Percentiles rank a stretch among this genome's conserved stretches.
Evolutionary conservation across 53 echinoderm and acorn worm genomes (phyloP).

Genomic region (Holothuria leucospilota): DNA sequence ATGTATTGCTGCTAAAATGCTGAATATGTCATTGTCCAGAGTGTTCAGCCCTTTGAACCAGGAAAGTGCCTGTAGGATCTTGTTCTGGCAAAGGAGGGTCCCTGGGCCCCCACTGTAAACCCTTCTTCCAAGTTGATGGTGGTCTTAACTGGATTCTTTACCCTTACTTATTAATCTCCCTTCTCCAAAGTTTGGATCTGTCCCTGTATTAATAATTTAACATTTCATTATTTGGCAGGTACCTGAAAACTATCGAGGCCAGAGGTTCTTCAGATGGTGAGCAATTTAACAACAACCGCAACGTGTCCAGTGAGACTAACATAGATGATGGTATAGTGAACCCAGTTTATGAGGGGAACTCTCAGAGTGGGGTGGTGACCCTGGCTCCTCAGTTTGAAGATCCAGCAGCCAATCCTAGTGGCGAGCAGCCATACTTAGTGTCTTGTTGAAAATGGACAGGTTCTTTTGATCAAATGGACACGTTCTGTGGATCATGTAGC

Average conservation of each 20-base stretch:
- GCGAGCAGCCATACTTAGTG: constrained; percentile 3
- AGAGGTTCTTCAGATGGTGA: constrained; percentile 7
- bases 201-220: no score
- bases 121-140: no score
- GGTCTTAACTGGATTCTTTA: no score
- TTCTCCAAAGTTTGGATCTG: no score
- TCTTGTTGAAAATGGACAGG: neutral
- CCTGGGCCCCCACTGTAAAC: no score
- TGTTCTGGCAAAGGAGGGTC: no score
- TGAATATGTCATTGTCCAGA: no score
- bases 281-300: constrained; percentile 23
- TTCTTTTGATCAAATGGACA: neutral
- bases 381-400: constrained; percentile 2
- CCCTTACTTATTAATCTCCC: no score
- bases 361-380: neutral
- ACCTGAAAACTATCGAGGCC: constrained; percentile 23
- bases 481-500: no score
- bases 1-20: no score
- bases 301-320: neutral
- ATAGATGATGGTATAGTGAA: constrained; percentile 23
- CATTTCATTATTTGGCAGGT: neutral
- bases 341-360: constrained; percentile 24
- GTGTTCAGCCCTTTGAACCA: no score
- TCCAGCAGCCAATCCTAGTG: neutral
- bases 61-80: no score